Base-by-base conservation (phyloP, 2,113 vertebrate species). In the Saimiri boliviensis region DNA sequence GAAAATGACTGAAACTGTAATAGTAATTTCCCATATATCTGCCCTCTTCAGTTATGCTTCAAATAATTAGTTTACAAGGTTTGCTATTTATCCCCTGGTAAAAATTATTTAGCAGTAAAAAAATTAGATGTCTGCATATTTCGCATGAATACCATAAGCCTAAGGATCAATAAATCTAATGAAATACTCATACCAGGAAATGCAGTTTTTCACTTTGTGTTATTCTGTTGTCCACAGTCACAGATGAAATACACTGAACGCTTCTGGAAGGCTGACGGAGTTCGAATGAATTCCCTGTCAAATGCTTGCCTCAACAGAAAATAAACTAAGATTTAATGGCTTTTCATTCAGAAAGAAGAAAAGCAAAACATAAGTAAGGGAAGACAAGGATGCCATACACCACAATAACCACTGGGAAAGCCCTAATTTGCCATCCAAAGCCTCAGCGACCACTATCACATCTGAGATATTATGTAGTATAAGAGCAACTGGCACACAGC, bases 391-490 rank as follows among this genome's bases (percentile, higher is more conserved):
- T 60, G 81, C 71, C 80, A 91, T 79, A 83, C 1, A 96, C 90
- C 93, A 97, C 92, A 96, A 66, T 86, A 91, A 94, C 96, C 97
- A 93, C 93, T 35, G 27, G 70, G 70, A 97, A 97, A 92, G 91
- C 32, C 84, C 77, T 73, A 37, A 54, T 71, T 49, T 96, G 96
- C 90, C 92, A 96, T 83, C 14, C 14, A 76, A 96, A 97, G 88
- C 97, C 95, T 97, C 90, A 97, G 90, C 11, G 19, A 80, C 93
- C 90, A 70, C 45, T 40, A 35, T 6, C 56, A 56, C 66, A n/a
- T 82, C 66, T 76, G 45, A 89, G 80, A 42, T 32, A n/a, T 0
- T 19, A 21, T 10, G 27, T 0, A 85, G 45, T 16, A 1, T 58
- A 71, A 47, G 66, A 81, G 37, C 49, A 32, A 63, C 58, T 90